Evolutionary conservation across 2,113 vertebrate species (phyloP), one percentile per base, ranked within the genome.

Genomic region (Plecturocebus donacophilus): DNA sequence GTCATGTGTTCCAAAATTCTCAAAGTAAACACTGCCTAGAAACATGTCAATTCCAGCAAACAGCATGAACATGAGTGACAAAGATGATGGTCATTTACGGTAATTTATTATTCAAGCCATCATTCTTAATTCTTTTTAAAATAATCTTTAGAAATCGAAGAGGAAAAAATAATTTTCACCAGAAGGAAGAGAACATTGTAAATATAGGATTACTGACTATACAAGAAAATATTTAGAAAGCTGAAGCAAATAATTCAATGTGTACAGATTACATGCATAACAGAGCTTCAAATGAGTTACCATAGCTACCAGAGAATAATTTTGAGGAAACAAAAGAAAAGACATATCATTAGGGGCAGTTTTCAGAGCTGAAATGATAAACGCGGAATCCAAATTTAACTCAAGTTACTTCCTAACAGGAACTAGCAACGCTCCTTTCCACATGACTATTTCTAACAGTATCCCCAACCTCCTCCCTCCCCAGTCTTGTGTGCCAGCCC

Each of bases 291-390:
- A 95, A 95, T 75, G 96, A 92, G 97, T 96, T 98, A 68, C 97
- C 97, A 98, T 94, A 96, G 97, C 80, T 97, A 98, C 96, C 45
- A 96, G 94, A 90, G 95, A 94, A 98, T 95, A 96, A 97, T 93
- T 97, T 97, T 86, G 87, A 96, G 90, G 94, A 96, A 97, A 97
- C 93, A 97, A 98, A 97, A 96, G 90, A 92, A 92, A 77, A 97
- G 76, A 76, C 84, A 93, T 71, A 95, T 27, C 95, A 96, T 90
- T 88, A 96, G 92, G 88, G 40, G 70, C 87, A 81, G 54, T 95
- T 95, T 90, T 93, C 90, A 95, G 92, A 81, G 84, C 76, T 96
- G 84, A 96, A 96, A 90, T 90, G 64, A 96, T 94, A 96, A 82
- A 85, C 0, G 14, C 27, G 25, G 40, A 19, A 85, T 90, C 91